These are phyloP conservation scores for Mohoua ochrocephala DNA, from an alignment of 2,113 vertebrate genomes.

Conservation along the genomic window DNA sequence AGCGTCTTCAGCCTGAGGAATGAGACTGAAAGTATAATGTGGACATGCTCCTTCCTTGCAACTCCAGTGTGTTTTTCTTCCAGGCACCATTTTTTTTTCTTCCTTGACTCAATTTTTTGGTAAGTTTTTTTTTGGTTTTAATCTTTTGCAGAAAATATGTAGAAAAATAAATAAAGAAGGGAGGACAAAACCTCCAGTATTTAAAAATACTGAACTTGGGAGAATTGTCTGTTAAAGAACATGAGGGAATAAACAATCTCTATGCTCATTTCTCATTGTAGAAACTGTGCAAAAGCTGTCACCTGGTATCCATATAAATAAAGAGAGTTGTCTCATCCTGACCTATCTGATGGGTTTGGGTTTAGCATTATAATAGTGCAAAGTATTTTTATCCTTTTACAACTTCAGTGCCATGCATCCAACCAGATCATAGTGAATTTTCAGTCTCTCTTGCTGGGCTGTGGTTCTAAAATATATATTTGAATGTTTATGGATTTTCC, in stretches of 20 bases:
- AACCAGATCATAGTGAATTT: neutral
- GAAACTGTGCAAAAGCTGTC: neutral
- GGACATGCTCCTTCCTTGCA: neutral
- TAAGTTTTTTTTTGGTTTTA: neutral
- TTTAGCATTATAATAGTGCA: neutral
- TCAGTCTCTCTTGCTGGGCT: neutral
- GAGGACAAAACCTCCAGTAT: neutral
- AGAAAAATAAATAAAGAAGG: neutral
- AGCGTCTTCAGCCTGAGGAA: neutral
- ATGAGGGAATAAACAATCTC: neutral
- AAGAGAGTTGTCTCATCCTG: neutral
- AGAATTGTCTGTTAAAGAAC: neutral
- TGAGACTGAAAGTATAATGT: neutral
- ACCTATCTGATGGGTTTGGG: neutral
- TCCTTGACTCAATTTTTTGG: neutral
- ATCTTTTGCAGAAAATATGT: neutral
- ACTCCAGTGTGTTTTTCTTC: neutral
- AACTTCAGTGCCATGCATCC: neutral
- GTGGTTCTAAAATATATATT: neutral
- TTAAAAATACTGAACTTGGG: neutral
- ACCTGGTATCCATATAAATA: neutral
- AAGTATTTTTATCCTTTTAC: neutral
- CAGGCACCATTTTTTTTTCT: neutral
- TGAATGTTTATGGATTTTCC: neutral
- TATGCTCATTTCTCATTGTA: neutral